These are phyloP conservation scores for Sceloporus undulatus DNA, from an alignment of 2,113 vertebrate genomes.

Conservation along the genomic window DNA sequence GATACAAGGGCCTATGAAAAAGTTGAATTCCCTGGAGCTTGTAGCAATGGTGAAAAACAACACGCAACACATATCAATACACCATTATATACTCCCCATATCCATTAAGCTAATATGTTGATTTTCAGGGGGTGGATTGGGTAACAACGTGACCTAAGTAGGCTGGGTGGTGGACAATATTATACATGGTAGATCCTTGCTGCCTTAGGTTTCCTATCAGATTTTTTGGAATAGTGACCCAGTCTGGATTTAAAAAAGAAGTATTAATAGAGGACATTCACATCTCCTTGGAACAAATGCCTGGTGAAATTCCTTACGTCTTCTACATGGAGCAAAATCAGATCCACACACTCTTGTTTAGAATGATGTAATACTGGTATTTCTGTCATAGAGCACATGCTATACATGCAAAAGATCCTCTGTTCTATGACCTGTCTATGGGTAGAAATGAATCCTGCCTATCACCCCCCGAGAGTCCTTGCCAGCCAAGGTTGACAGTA, in stretches of 20 bases:
- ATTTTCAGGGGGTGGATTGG: not conserved
- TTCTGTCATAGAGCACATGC: not conserved
- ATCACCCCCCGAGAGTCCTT: too few relatives aligned
- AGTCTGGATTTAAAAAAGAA: not conserved
- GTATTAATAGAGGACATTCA: not conserved
- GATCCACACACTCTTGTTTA: not conserved
- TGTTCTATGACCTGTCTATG: too few relatives aligned
- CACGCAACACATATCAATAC: not conserved
- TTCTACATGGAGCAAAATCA: too few relatives aligned
- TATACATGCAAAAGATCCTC: too few relatives aligned
- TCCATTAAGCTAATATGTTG: not conserved
- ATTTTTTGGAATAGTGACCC: not conserved
- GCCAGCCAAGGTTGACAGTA: too few relatives aligned
- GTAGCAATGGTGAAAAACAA: not conserved
- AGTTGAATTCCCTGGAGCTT: conserved; percentile 36
- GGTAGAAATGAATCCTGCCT: too few relatives aligned
- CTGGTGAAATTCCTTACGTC: too few relatives aligned
- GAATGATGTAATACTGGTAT: not conserved
- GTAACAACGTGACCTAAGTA: not conserved
- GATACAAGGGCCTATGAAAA: conserved; percentile 44
- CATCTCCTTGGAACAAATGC: too few relatives aligned
- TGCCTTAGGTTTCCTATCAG: not conserved
- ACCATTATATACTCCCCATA: not conserved
- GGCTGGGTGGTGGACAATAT: not conserved
- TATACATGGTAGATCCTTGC: not conserved